Base-by-base conservation (phyloP, 2,797 vertebrate species). In the Neosilurus mollespiculum region DNA sequence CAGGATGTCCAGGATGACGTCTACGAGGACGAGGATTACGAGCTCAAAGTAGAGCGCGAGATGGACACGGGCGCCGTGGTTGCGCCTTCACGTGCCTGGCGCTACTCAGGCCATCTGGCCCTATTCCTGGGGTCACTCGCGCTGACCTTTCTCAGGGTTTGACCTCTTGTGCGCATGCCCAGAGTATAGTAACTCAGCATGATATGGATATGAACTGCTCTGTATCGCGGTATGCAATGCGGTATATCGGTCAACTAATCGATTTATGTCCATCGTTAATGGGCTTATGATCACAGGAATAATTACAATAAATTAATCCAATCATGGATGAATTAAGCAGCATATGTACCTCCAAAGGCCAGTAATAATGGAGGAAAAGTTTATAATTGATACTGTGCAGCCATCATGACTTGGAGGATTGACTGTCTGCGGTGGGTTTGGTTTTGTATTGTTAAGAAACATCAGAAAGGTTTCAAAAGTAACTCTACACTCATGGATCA, bases 11-110 rank as follows among this genome's bases (percentile, higher is more conserved):
- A 65, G 15, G 94, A 95, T 11, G 91, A 94, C 49, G 10, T 82
- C 0, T 94, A 95, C 0, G 93, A 94, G 83, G 93, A 95, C 7
- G 94, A 95, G 58, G 90, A 95, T 65, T 92, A 94, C 11, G 92
- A 94, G 16, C 51, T 83, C 0, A 91, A 84, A 61, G 24, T 14
- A 0, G 93, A 93, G 62, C 87, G 83, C 67, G 93, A 94, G 2
- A 89, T 87, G 11, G 78, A 88, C 1, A 1, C 66, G 0, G 88
- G 91, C 1, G 79, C 71, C 2, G 81, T 37, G 73, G 70, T 54
- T 22, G 78, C 64, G 0, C 89, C 87, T 16, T 91, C 92, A 37
- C 88, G 90, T 30, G 30, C 89, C 2, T 65, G 37, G 24, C 77
- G 83, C 66, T n/a, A 78, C 26, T 49, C 85, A 30, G 67, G 67